Percentiles rank a stretch among this genome's conserved stretches.
These are phyloP conservation scores for Poecilia velifera DNA, from an alignment of 2,797 vertebrate species.

Conservation along the genomic window DNA sequence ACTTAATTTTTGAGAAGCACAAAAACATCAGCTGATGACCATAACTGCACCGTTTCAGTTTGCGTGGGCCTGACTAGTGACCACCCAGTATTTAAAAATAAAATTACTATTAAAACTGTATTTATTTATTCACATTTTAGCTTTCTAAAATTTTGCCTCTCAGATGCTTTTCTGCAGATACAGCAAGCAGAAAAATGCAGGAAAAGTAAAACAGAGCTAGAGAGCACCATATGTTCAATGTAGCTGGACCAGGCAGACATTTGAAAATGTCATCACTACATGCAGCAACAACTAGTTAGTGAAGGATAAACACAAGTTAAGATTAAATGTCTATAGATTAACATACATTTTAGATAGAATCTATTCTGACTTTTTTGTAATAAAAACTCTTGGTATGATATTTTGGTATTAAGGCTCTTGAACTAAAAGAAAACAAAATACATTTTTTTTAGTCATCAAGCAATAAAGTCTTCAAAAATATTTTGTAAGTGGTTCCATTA, in stretches of 20 bases:
- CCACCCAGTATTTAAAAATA: neutral
- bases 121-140: neutral
- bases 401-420: neutral
- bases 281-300: neutral
- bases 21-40: neutral
- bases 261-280: neutral
- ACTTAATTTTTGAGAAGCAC: neutral
- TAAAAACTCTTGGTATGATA: neutral
- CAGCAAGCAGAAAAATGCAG: neutral
- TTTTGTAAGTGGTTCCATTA: neutral
- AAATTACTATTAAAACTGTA: neutral
- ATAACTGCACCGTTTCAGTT: neutral
- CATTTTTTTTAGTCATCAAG: neutral
- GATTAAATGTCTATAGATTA: neutral
- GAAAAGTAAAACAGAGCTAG: neutral
- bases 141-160: neutral
- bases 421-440: neutral
- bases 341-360: neutral
- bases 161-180: neutral
- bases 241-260: neutral
- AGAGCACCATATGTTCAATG: neutral
- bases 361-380: neutral
- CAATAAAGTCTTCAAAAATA: neutral
- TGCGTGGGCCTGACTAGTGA: neutral
- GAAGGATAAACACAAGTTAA: neutral